Base-by-base conservation (phyloP, 2,888 invertebrate genomes). In the Smittia aterrima region DNA sequence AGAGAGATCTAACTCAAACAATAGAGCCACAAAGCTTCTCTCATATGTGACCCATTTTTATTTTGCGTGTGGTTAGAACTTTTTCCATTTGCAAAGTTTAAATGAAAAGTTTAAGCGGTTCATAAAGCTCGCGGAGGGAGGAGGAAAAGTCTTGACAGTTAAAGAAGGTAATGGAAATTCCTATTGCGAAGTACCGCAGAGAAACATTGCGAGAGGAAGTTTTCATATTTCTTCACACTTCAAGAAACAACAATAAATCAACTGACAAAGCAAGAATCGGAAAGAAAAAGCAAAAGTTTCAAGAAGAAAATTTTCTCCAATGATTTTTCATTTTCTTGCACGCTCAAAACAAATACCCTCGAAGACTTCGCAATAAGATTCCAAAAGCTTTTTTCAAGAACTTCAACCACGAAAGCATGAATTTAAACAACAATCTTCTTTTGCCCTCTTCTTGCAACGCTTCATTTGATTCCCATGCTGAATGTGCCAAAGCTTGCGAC, bases 201-300 rank as follows among this genome's bases (percentile, higher is more conserved):
- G 16, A 20, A 58, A 58, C n/a, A 47, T 47, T 47, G 47, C 4
- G 11, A 11, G 47, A 71, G 25, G 47, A 20, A 47, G 16, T 11
- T 47, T 71, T 71, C 71, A 71, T 58, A 72, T 72, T 72, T 22
- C 20, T 62, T 38, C 20, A 62, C 62, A 38, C 72, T 62, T 40
- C 24, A 13, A 54, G 40, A 75, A 74, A 62, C 73, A 75, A 75
- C 58, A 27, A 74, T 74, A 75, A 76, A 58, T 75, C 80, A 76
- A 68, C 68, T 40, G 75, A 75, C 73, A 73, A 38, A 75, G 47
- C 32, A 4, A 75, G 75, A 16, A 11, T 47, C 16, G 16, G 47
- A 47, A n/a, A 47, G 16, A 47, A 47, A 47, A 11, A 47, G 66
- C 64, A 74, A 62, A 75, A 58, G 62, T 62, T 70, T 67, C 24